These are phyloP conservation scores for Drosophila differens DNA, from an alignment of 2,888 invertebrate species.

Conservation along the genomic window DNA sequence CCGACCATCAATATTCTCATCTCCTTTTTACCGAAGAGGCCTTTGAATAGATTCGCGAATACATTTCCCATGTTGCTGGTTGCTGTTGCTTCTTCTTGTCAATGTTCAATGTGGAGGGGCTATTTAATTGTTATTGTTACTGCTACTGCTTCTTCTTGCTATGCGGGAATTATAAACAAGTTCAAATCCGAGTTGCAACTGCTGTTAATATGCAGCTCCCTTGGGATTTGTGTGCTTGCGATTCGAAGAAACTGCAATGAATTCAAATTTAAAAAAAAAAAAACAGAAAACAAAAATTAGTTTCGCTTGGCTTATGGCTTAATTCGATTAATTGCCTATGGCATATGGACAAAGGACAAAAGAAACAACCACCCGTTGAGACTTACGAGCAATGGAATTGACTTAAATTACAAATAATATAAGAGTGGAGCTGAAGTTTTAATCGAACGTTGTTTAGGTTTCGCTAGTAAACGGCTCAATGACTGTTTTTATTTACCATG, in stretches of 20 bases:
- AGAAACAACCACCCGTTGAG: constrained; percentile 22
- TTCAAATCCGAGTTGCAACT: constrained; percentile 77
- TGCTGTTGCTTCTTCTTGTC: constrained; percentile 38
- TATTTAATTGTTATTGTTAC: constrained; percentile 34
- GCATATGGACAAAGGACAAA: constrained; percentile 22
- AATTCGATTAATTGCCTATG: constrained; percentile 24
- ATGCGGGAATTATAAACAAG: constrained; percentile 65
- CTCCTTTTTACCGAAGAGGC: constrained; percentile 99
- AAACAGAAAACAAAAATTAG: constrained; percentile 14
- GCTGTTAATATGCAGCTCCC: constrained; percentile 60
- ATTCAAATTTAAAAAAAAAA: constrained; percentile 5
- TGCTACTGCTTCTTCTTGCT: constrained; percentile 41
- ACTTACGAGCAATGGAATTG: constrained; percentile 13
- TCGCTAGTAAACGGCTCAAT: constrained; percentile 30
- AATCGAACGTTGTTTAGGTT: constrained; percentile 49
- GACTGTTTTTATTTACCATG: constrained; percentile 33
- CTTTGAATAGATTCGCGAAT: constrained; percentile 98
- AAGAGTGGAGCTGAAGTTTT: constrained; percentile 41
- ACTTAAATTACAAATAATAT: constrained; percentile 27
- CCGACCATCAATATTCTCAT: constrained; percentile 99
- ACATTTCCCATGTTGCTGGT: constrained; percentile 95
- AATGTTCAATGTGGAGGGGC: constrained; percentile 44
- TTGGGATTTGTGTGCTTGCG: constrained; percentile 56
- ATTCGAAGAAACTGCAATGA: constrained; percentile 67
- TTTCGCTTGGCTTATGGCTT: constrained; percentile 4